These are phyloP conservation scores for Meteorus sp. DNA, from an alignment of 1,140 invertebrate genomes.

Conservation along the genomic window DNA sequence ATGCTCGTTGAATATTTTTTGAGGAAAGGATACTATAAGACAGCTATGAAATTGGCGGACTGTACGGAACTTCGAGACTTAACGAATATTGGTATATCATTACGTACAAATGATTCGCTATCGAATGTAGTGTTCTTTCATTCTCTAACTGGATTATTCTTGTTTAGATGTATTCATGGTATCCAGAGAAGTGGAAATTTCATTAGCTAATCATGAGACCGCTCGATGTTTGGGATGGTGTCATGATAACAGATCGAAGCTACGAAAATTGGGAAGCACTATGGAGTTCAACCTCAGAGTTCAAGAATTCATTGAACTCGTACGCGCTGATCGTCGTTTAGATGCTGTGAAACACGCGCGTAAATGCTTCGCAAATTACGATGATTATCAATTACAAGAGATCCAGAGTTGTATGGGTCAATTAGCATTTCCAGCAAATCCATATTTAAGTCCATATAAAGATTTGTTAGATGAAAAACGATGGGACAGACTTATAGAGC, in stretches of 20 bases:
- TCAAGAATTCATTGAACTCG: conserved; percentile 91
- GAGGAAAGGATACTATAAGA: conserved; percentile 93
- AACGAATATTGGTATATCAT: conserved; percentile 83
- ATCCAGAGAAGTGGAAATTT: conserved; percentile 84
- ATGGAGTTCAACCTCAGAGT: conserved; percentile 92
- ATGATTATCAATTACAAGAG: conserved; percentile 83
- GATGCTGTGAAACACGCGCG: conserved; percentile 94
- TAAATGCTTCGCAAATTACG: conserved; percentile 86
- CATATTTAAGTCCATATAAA: conserved; percentile 72
- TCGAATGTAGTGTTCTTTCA: conserved; percentile 10
- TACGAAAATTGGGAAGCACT: conserved; percentile 87
- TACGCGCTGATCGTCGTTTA: conserved; percentile 80
- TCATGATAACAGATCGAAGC: conserved; percentile 94
- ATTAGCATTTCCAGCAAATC: conserved; percentile 84
- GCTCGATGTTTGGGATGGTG: conserved; percentile 93
- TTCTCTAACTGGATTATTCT: conserved; percentile 5
- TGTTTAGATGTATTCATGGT: conserved; percentile 82
- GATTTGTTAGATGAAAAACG: conserved; percentile 68
- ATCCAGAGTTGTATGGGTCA: conserved; percentile 95
- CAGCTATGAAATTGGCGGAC: conserved; percentile 83
- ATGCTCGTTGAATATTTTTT: conserved; percentile 97
- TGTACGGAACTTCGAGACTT: conserved; percentile 82
- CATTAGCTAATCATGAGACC: conserved; percentile 79
- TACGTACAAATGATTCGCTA: background rate
- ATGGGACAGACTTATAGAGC: conserved; percentile 84